phyloP scores from a whole-genome alignment of 1,140 invertebrate genomes.

The Sesamia nonagrioides region DNA sequence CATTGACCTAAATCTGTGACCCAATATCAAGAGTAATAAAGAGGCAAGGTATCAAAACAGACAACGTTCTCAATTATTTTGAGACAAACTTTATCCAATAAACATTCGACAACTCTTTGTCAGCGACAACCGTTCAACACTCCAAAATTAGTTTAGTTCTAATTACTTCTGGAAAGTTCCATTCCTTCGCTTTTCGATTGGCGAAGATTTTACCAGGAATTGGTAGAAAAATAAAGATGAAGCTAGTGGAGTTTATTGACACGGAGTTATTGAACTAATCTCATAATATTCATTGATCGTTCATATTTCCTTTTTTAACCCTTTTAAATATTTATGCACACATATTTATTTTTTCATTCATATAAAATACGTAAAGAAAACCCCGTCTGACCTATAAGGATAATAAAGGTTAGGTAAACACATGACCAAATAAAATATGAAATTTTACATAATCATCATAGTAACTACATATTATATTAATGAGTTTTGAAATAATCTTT shows the following conservation, averaged over 20 bases:
- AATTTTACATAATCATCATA: no score
- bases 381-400: no score
- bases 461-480: no score
- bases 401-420: no score
- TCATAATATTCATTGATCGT: no score
- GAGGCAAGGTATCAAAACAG: background rate
- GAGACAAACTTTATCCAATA: slow-evolving; percentile 50
- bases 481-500: no score
- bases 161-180: slow-evolving; percentile 74
- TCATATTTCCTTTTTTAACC: no score
- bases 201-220: slow-evolving; percentile 50
- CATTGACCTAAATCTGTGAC: background rate
- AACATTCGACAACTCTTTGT: slow-evolving; percentile 66
- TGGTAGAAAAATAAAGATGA: background rate
- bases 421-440: no score
- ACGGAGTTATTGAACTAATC: background rate
- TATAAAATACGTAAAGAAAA: no score
- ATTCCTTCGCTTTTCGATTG: slow-evolving; percentile 62
- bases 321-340: no score
- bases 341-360: no score
- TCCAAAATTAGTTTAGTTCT: slow-evolving; percentile 73
- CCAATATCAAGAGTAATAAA: slow-evolving; percentile 8
- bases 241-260: background rate
- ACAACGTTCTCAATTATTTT: slow-evolving; percentile 43
- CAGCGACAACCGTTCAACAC: slow-evolving; percentile 61